Evolutionary conservation across 1,140 invertebrate genomes (phyloP).

Genomic region (Pentalonia nigronervosa): DNA sequence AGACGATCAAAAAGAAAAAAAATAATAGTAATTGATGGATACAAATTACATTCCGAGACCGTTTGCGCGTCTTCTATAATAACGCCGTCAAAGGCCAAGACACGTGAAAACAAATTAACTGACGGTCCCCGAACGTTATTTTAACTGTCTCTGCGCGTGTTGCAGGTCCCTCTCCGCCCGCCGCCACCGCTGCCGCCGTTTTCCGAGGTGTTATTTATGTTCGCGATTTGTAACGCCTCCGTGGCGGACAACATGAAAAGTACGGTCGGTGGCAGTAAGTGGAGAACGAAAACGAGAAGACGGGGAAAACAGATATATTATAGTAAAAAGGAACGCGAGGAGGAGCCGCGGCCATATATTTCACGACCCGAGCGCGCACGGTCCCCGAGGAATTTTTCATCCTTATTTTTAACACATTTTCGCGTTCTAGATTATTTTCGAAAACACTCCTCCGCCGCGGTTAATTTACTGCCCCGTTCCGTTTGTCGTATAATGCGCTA

Average conservation of each 20-base stretch:
- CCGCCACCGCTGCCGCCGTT: background rate
- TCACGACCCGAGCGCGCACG: background rate
- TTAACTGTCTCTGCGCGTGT: background rate
- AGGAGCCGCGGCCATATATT: constrained; percentile 35
- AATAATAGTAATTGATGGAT: background rate
- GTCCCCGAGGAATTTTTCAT: constrained; percentile 53
- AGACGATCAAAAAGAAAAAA: background rate
- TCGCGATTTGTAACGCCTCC: constrained; percentile 46
- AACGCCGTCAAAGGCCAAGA: constrained; percentile 41
- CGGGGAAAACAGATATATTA: background rate
- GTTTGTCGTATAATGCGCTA: constrained; percentile 1
- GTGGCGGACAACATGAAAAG: background rate
- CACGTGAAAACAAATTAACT: constrained; percentile 50
- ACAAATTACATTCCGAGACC: background rate
- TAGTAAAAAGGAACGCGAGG: constrained; percentile 19
- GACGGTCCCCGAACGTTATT: constrained; percentile 27
- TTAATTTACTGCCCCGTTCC: constrained; percentile 31
- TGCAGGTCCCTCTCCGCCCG: background rate
- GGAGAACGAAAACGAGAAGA: background rate
- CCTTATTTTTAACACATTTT: constrained; percentile 56
- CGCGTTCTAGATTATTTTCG: constrained; percentile 50
- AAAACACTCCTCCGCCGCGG: background rate
- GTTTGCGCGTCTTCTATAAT: constrained; percentile 36
- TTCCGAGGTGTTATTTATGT: constrained; percentile 47
- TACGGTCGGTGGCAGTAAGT: background rate